A percentile compares a stretch with the other conserved stretches of the same genome.
Conservation (phyloP, 2,888 invertebrate genomes). For the Lamellibrachia columna region DNA sequence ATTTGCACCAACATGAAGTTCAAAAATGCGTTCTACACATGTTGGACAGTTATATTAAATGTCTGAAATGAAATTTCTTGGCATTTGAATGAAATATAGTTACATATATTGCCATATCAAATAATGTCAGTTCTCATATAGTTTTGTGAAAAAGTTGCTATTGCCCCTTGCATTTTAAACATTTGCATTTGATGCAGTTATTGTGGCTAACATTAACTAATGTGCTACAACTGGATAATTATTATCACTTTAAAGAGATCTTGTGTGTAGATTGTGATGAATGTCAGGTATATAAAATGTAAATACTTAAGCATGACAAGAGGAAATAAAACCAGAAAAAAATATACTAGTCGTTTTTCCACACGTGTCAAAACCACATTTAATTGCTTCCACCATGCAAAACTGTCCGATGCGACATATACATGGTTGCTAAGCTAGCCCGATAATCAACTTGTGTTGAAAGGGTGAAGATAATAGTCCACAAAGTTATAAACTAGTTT, state of each 20-base stretch:
- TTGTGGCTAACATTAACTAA: background rate
- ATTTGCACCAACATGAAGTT: background rate
- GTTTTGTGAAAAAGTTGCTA: no score
- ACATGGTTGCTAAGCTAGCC: background rate
- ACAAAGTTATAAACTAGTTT: background rate
- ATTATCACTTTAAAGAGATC: background rate
- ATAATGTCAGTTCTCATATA: background rate
- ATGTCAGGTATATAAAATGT: no score
- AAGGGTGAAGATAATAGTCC: background rate
- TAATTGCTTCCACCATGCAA: background rate
- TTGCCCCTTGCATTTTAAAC: no score
- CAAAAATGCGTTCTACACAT: background rate
- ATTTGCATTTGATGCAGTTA: no score
- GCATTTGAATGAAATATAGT: background rate
- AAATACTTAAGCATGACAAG: no score
- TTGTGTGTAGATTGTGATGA: no score
- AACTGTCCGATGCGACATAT: background rate
- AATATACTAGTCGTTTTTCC: background rate
- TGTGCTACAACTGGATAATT: background rate
- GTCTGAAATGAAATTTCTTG: background rate
- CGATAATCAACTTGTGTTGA: background rate
- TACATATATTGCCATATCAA: background rate
- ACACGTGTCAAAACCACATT: background rate
- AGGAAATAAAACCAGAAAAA: no score
- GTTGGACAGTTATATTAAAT: background rate